Conservation (phyloP, 2,113 vertebrate species). For the Chinchilla lanigera region DNA sequence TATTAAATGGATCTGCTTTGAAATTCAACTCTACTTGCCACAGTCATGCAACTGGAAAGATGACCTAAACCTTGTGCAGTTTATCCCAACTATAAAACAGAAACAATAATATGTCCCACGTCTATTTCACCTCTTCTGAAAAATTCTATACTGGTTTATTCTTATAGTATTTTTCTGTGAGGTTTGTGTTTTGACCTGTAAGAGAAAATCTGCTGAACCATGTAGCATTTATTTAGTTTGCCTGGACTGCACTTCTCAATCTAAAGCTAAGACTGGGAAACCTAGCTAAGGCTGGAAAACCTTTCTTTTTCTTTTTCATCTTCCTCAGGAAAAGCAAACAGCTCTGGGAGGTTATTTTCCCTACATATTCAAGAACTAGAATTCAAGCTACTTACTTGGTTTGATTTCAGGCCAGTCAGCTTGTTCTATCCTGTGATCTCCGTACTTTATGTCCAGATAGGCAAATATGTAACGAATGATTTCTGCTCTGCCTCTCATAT, state of each 20-base stretch:
- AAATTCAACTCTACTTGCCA: neutral
- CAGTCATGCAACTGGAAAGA: neutral
- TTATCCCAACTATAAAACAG: neutral
- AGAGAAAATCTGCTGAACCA: neutral
- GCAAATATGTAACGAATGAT: slow-evolving; percentile 89
- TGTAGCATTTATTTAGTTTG: neutral
- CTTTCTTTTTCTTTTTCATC: neutral
- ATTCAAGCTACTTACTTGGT: slow-evolving; percentile 83
- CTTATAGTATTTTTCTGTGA: neutral
- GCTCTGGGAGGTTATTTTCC: neutral
- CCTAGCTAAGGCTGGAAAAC: neutral
- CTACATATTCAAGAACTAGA: neutral
- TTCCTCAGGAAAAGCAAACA: neutral
- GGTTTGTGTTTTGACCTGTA: neutral
- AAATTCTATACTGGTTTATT: neutral
- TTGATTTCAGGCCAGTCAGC: slow-evolving; percentile 88
- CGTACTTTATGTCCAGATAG: slow-evolving; percentile 85
- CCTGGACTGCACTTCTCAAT: neutral
- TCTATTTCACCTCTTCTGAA: neutral
- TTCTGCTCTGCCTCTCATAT: slow-evolving; percentile 89
- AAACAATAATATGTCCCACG: neutral
- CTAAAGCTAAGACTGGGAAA: slow-evolving; percentile 7
- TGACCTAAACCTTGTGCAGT: neutral
- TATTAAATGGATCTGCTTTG: neutral
- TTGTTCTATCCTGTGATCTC: slow-evolving; percentile 87